Evolutionary conservation across 1,140 invertebrate species (phyloP), one percentile per base, ranked within the genome.

Genomic region (Polypedilum pembai): DNA sequence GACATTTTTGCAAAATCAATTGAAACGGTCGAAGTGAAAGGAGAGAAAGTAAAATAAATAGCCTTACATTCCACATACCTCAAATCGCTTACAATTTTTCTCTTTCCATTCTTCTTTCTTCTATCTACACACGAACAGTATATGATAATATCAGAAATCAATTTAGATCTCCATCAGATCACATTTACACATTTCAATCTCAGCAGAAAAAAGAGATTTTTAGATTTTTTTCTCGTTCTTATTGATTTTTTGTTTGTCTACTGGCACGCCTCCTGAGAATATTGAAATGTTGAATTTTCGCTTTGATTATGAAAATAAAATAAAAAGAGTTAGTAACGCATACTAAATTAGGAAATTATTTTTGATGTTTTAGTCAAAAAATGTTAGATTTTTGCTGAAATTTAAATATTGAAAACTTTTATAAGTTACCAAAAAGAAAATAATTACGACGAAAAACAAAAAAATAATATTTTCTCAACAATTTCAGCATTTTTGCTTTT

Each of bases 111-210:
- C 18, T 66, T 17, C n/a, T 33, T 33, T 33, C 5, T 5, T 33
- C 5, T 5, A 20, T 20, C 20, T 18, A 20, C 24, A 33, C 24
- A 33, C 5, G 24, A 33, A 33, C 24, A 33, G 24, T 33, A 33
- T 33, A 69, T n/a, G 45, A 12, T 21, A 18, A 21, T 69, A 69
- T 20, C 17, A 69, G 17, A 69, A 69, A 69, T 69, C 65, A 69
- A 69, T 69, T 69, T 69, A 18, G 20, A 69, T 69, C 65, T 20
- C 45, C 65, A 69, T 21, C 17, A 69, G 65, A 69, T 69, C 65
- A 69, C 65, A 69, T 69, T 21, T 69, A 21, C 17, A 69, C 65
- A 69, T 69, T 69, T 69, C 45, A 56, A 56, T 56, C 45, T 56
- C 45, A 56, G 12, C 45, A 56, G 45, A 56, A 56, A 41, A 41